phyloP scores from a whole-genome alignment of 2,113 vertebrate species.

The Protobothrops flavoviridis region DNA sequence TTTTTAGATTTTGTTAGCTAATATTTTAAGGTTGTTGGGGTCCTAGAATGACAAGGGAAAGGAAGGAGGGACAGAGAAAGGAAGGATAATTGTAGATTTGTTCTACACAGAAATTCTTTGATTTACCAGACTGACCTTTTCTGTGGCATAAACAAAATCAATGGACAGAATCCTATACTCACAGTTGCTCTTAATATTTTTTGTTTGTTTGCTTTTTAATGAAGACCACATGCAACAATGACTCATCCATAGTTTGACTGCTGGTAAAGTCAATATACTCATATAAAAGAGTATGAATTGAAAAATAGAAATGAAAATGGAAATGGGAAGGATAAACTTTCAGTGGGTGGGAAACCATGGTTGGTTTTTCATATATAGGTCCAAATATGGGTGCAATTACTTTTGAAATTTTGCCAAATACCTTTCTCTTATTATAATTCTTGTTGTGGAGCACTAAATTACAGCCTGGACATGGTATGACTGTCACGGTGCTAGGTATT shows the following conservation, averaged over 20 bases:
- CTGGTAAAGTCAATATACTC: background rate
- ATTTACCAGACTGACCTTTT: background rate
- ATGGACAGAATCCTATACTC: background rate
- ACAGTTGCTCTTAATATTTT: background rate
- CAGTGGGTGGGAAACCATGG: background rate
- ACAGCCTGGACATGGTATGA: background rate
- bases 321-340: background rate
- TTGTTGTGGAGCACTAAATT: background rate
- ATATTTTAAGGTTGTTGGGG: conserved; percentile 16
- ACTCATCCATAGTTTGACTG: background rate
- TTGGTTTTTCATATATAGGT: background rate
- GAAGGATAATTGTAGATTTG: background rate
- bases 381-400: background rate
- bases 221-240: background rate
- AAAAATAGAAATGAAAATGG: background rate
- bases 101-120: background rate
- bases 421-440: background rate
- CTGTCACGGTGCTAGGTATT: background rate
- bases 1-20: background rate
- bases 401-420: background rate
- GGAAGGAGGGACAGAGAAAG: background rate
- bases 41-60: background rate
- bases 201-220: background rate
- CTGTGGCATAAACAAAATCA: background rate
- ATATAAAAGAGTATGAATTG: background rate